Evolutionary conservation across 2,888 invertebrate species (phyloP).

Genomic region (Calameuta filiformis): DNA sequence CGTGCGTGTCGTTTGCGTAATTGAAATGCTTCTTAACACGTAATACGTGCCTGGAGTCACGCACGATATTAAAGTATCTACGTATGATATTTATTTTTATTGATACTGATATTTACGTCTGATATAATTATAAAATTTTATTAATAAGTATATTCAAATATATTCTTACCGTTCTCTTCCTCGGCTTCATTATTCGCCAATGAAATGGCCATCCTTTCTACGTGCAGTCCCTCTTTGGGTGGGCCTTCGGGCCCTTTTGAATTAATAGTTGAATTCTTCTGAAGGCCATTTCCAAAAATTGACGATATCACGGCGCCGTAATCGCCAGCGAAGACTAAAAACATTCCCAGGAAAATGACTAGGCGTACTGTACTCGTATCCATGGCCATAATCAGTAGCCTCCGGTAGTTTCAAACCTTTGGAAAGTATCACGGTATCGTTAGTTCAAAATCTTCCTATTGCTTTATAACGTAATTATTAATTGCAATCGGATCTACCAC

Average conservation of each 20-base stretch:
- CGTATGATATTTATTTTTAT: not conserved
- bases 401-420: not conserved
- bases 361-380: constrained; percentile 66
- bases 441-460: not conserved
- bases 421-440: not conserved
- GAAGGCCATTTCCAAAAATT: constrained; percentile 65
- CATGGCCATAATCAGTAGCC: constrained; percentile 45
- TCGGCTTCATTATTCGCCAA: constrained; percentile 58
- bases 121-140: not conserved
- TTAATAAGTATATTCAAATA: not conserved
- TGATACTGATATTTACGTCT: not conserved
- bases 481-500: not conserved
- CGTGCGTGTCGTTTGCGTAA: not conserved
- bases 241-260: constrained; percentile 35
- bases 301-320: constrained; percentile 68
- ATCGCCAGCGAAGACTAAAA: constrained; percentile 70
- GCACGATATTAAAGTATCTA: not conserved
- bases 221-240: constrained; percentile 50
- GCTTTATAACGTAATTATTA: not conserved
- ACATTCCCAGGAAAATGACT: constrained; percentile 69
- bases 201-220: constrained; percentile 43
- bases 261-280: constrained; percentile 47
- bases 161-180: constrained; percentile 32
- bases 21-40: not conserved
- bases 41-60: not conserved